These are phyloP conservation scores for Delia radicum DNA, from an alignment of 1,140 invertebrate species.

Conservation along the genomic window DNA sequence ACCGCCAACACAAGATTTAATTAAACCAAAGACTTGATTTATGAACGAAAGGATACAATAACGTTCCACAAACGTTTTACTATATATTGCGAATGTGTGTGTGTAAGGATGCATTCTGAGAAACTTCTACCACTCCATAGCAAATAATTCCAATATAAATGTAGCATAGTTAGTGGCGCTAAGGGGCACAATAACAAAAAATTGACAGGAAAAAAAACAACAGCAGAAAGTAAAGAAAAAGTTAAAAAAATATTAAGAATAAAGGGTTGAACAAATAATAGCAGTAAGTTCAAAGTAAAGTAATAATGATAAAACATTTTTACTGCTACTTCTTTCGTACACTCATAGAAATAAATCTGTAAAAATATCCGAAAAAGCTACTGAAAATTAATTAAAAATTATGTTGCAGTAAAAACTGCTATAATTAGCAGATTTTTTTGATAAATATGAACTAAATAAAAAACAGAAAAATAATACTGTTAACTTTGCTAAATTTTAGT, in stretches of 20 bases:
- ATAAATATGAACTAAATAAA: no score
- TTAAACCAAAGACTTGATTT: constrained; percentile 57
- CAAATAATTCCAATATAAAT: neutral
- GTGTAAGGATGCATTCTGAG: neutral
- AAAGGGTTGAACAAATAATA: neutral
- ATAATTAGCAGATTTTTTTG: no score
- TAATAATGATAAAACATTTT: constrained; percentile 13
- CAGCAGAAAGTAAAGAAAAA: neutral
- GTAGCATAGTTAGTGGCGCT: neutral
- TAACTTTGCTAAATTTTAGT: no score
- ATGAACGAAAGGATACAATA: constrained; percentile 55
- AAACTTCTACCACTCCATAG: neutral
- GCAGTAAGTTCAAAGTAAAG: constrained; percentile 11
- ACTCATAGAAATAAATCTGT: neutral
- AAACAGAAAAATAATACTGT: neutral
- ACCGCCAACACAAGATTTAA: constrained; percentile 56
- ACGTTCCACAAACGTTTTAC: constrained; percentile 10
- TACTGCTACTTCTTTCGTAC: neutral
- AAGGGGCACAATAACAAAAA: neutral
- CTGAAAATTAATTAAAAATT: no score
- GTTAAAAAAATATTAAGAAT: no score
- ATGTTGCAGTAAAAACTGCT: no score
- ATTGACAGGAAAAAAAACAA: neutral
- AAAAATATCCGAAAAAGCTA: no score
- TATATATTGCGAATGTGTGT: neutral